Percentiles rank a stretch among this genome's conserved stretches.
phyloP scores from a whole-genome alignment of 2,888 invertebrate species.

The Tethea ocularis region DNA sequence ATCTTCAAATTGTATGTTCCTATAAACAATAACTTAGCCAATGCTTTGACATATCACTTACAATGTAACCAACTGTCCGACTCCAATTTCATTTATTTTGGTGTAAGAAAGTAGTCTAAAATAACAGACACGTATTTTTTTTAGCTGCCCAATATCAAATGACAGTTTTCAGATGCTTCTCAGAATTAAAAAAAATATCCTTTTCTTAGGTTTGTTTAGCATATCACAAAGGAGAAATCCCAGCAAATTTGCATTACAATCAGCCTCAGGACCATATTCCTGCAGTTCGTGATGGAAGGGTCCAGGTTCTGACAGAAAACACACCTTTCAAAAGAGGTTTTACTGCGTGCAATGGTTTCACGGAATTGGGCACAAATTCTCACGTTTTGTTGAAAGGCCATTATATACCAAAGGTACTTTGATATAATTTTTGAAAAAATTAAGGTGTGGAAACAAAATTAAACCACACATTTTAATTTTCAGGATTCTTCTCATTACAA shows the following conservation, averaged over 20 bases:
- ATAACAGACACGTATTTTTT: too few species aligned
- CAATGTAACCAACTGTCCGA: too few species aligned
- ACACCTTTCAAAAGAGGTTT: slow-evolving; percentile 43
- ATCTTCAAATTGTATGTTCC: not conserved
- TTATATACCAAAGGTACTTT: slow-evolving; percentile 48
- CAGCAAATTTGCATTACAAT: slow-evolving; percentile 52
- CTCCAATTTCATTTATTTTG: too few species aligned
- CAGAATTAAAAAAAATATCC: too few species aligned
- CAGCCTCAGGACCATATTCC: slow-evolving; percentile 40
- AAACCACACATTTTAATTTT: not conserved
- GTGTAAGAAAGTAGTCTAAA: too few species aligned
- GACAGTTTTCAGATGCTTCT: too few species aligned
- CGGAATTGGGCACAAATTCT: slow-evolving; percentile 41
- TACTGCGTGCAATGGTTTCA: slow-evolving; percentile 48
- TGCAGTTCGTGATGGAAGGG: slow-evolving; percentile 38
- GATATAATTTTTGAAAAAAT: not conserved
- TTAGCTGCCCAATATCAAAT: too few species aligned
- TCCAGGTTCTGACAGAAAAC: slow-evolving; percentile 47
- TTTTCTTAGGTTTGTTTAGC: slow-evolving; percentile 48
- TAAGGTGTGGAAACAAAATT: not conserved
- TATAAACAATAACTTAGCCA: too few species aligned
- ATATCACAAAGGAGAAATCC: slow-evolving; percentile 49
- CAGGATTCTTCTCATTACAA: slow-evolving; percentile 45
- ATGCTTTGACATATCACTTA: too few species aligned
- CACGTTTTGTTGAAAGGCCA: slow-evolving; percentile 52